Evolutionary conservation across 2,888 invertebrate genomes (phyloP), one percentile per base, ranked within the genome.

Genomic region (Oligia latruncula): DNA sequence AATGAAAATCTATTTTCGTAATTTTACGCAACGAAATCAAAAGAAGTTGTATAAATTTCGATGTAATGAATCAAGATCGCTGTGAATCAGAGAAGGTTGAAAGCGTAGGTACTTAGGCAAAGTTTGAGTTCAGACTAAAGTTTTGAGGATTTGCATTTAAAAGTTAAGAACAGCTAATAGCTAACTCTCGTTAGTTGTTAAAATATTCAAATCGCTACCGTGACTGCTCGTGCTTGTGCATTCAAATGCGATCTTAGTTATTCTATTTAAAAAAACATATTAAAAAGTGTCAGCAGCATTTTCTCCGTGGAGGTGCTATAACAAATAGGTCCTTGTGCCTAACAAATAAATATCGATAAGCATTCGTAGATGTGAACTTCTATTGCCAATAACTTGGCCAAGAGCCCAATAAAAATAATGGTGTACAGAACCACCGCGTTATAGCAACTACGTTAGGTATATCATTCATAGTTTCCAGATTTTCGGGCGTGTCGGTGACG

Each of bases 381-480:
- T 60, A 73, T 60, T 83, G 17, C 52, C 71, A 66, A 85, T 77
- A 84, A 52, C 67, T 46, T 76, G 43, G 80, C 67, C 13, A 40
- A 72, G 52, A 81, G 43, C 74, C 68, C 60, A 73, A 64, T 67
- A 83, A 77, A 82, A 74, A 55, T 73, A 72, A 66, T 20, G 66
- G 43, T 79, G 68, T 72, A 80, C 64, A 62, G 58, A 75, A 73
- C 73, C 80, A 74, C 52, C 35, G 13, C 55, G 62, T 58, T 66
- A 70, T 60, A 77, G 49, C 60, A 80, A 78, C 75, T 72, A 83
- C 72, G 80, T 84, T 81, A 35, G 35, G 35, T 35, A 82, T 83
- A 87, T 87, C 88, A 90, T 92, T 91, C 89, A 87, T 90, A 92
- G 89, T 87, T 90, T 88, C 82, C 86, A 80, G 83, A 87, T 89